Evolutionary conservation across 2,797 vertebrate genomes (phyloP).

Genomic region (Propithecus perrieri): DNA sequence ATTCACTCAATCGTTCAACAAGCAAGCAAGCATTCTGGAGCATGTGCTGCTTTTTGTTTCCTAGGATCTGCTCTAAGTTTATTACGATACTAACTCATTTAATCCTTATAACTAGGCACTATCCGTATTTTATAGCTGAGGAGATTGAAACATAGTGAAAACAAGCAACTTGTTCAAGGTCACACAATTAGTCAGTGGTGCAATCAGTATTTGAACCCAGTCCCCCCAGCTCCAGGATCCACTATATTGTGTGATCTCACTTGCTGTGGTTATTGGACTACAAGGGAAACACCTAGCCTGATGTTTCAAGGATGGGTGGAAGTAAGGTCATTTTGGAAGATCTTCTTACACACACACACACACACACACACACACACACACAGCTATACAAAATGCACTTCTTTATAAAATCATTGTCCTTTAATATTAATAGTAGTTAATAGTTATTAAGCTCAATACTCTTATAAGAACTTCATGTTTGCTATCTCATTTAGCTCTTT

Average conservation of each 20-base stretch:
- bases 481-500: not conserved
- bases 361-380: not conserved
- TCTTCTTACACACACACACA: not conserved
- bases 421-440: not conserved
- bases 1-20: not conserved
- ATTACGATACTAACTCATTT: not conserved
- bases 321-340: not conserved
- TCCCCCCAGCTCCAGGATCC: rapidly evolving
- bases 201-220: not conserved
- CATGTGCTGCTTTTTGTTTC: not conserved
- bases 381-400: not conserved
- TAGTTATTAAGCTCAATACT: not conserved
- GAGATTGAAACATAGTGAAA: not conserved
- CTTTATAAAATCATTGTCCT: not conserved
- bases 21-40: not conserved
- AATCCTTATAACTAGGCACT: not conserved
- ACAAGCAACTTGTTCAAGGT: not conserved
- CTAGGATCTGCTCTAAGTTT: not conserved
- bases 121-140: not conserved
- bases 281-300: not conserved
- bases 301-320: not conserved
- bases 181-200: not conserved
- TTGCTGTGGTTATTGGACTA: not conserved
- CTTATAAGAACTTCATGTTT: not conserved
- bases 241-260: not conserved